Evolutionary conservation across 2,113 vertebrate species (phyloP).

Genomic region (Aegotheles bennettii): DNA sequence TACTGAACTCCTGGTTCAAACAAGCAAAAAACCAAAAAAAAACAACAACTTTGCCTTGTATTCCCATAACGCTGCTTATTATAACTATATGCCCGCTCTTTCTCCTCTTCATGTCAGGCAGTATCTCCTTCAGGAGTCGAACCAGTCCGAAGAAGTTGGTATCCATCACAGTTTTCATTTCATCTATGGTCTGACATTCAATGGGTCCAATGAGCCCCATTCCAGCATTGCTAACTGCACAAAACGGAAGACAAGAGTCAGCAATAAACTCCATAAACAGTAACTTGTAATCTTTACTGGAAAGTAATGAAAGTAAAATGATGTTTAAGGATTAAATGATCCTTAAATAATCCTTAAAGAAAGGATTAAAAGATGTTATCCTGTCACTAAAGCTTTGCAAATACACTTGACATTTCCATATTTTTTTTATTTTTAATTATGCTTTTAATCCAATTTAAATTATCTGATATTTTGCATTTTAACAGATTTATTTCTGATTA

Average conservation of each 20-base stretch:
- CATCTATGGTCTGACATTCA: slow-evolving; percentile 82
- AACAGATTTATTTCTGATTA: not conserved
- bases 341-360: not conserved
- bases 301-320: not conserved
- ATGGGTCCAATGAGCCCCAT: slow-evolving; percentile 86
- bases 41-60: slow-evolving; percentile 72
- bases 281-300: not conserved
- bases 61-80: slow-evolving; percentile 88
- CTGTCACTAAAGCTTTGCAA: not conserved
- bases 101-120: slow-evolving; percentile 86
- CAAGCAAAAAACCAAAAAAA: not conserved
- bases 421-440: not conserved
- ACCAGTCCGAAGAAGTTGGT: slow-evolving; percentile 88
- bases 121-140: slow-evolving; percentile 80
- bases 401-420: not conserved
- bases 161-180: slow-evolving; percentile 87
- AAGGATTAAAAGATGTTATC: not conserved
- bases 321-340: not conserved
- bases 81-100: slow-evolving; percentile 84
- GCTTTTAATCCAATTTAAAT: not conserved
- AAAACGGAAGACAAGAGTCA: not conserved
- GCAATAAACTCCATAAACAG: not conserved
- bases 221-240: slow-evolving; percentile 84
- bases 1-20: not conserved
- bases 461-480: not conserved